These are phyloP conservation scores for Euplagia quadripunctaria DNA, from an alignment of 2,888 invertebrate species.

Conservation along the genomic window DNA sequence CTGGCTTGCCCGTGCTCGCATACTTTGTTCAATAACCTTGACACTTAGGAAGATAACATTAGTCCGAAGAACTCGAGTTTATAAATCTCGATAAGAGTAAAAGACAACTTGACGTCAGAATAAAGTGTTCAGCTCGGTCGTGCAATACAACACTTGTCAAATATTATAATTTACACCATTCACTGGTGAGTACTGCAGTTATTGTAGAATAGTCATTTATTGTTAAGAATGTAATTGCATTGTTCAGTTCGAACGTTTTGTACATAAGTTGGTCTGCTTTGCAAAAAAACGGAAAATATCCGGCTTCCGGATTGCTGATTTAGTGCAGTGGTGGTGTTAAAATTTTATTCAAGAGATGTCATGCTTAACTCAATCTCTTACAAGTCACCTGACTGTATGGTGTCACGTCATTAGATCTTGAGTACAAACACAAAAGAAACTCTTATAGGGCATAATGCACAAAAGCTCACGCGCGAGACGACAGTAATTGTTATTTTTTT, in stretches of 20 bases:
- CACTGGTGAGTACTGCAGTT: slow-evolving; percentile 46
- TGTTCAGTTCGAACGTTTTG: slow-evolving; percentile 24
- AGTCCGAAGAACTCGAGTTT: neutral
- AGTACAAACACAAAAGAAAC: neutral
- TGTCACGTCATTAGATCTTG: neutral
- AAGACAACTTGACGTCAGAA: neutral
- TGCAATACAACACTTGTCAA: slow-evolving; percentile 22
- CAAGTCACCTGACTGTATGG: neutral
- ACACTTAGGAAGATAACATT: neutral
- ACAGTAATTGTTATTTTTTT: neutral
- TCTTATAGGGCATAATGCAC: neutral
- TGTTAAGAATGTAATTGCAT: slow-evolving; percentile 41
- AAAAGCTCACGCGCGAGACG: neutral
- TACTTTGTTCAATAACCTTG: neutral
- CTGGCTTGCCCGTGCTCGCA: neutral
- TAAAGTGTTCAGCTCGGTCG: slow-evolving; percentile 23
- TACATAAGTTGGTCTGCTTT: neutral
- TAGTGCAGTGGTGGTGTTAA: no score
- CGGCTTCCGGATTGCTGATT: no score
- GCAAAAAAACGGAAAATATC: neutral
- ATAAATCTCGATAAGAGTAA: neutral
- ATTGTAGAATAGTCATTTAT: slow-evolving; percentile 44
- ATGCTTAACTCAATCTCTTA: no score
- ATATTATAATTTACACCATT: slow-evolving; percentile 31
- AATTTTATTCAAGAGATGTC: no score